Evolutionary conservation across 2,888 invertebrate genomes (phyloP).

Genomic region (Cryptophagus acutangulus): DNA sequence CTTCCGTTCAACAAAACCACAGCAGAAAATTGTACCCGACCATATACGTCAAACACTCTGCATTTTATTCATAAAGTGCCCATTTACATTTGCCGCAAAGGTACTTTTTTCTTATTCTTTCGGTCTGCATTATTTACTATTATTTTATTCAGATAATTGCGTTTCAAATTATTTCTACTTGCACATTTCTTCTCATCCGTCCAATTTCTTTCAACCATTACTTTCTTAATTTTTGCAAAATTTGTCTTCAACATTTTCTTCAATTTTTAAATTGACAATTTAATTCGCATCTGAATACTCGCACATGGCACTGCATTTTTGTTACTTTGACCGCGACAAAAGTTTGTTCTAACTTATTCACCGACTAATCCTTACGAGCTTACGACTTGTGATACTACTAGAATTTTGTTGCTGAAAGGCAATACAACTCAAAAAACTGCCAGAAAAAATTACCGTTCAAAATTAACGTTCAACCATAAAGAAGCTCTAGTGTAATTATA

Average conservation of each 20-base stretch:
- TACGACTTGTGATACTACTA: no score
- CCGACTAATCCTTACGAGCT: no score
- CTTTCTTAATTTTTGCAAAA: background rate
- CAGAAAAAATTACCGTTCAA: no score
- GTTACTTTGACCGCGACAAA: no score
- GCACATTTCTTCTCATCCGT: background rate
- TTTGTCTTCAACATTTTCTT: background rate
- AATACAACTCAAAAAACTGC: no score
- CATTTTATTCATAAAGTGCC: slow-evolving; percentile 1
- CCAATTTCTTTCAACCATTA: background rate
- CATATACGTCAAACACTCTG: slow-evolving; percentile 2
- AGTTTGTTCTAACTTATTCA: no score
- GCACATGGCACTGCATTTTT: no score
- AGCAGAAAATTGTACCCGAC: slow-evolving; percentile 9
- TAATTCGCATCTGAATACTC: no score
- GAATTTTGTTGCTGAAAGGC: no score
- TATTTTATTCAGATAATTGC: background rate
- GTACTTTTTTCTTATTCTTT: no score
- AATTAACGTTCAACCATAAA: no score
- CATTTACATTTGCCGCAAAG: slow-evolving; percentile 4
- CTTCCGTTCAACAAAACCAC: slow-evolving; percentile 22
- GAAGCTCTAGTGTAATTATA: no score
- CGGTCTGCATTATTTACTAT: background rate
- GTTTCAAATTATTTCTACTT: background rate
- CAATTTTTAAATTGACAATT: background rate